phyloP scores from a whole-genome alignment of 2,888 invertebrate genomes.

The Agriopis leucophaearia region DNA sequence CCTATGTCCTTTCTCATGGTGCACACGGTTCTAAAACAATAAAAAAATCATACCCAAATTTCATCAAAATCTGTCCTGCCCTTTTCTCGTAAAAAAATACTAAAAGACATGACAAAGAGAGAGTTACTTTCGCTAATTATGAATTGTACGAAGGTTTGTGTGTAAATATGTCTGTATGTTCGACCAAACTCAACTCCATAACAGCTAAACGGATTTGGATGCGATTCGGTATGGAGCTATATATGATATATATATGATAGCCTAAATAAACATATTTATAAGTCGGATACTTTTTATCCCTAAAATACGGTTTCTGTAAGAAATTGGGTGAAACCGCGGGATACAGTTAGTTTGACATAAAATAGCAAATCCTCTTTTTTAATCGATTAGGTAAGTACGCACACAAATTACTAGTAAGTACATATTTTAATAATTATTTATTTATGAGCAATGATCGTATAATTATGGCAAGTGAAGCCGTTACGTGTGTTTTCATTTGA shows the following conservation, averaged over 20 bases:
- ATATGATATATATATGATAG: no score
- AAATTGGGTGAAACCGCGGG: no score
- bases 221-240: no score
- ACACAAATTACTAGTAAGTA: background rate
- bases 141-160: no score
- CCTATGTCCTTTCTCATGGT: no score
- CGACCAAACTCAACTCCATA: no score
- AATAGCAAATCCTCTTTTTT: conserved; percentile 24
- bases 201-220: no score
- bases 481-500: conserved; percentile 39
- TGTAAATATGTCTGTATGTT: no score
- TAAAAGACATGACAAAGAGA: background rate
- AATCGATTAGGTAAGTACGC: conserved; percentile 1
- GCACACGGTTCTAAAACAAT: no score
- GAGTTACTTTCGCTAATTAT: no score
- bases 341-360: background rate
- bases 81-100: background rate
- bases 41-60: background rate
- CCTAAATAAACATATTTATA: no score
- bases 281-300: no score
- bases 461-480: conserved; percentile 29
- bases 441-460: conserved; percentile 36
- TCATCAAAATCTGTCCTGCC: background rate
- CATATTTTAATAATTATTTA: conserved; percentile 27
- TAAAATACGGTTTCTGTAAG: background rate